phyloP scores from a whole-genome alignment of 2,888 invertebrate species.

The Drosophila quinaria region DNA sequence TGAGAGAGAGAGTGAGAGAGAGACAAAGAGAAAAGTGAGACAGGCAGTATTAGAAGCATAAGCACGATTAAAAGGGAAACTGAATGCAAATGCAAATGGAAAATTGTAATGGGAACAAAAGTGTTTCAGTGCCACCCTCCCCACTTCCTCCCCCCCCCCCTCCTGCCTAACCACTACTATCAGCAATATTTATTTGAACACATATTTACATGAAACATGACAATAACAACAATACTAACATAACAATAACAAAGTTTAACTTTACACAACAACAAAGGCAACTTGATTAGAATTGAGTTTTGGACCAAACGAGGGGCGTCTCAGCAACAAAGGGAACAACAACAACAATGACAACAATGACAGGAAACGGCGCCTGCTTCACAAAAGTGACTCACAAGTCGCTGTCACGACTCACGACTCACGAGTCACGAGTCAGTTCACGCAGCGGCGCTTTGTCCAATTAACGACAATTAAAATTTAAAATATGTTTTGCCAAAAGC shows the following conservation, averaged over 20 bases:
- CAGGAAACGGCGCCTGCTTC: slow-evolving; percentile 36
- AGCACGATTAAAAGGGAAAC: slow-evolving; percentile 9
- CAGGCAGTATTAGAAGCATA: background rate
- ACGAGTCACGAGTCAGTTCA: slow-evolving; percentile 13
- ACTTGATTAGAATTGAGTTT: slow-evolving; percentile 25
- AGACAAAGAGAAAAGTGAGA: background rate
- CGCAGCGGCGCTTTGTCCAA: slow-evolving; percentile 65
- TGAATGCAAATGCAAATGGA: slow-evolving; percentile 17
- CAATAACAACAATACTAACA: slow-evolving; percentile 14
- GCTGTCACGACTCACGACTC: slow-evolving; percentile 17
- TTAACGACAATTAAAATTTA: slow-evolving; percentile 66
- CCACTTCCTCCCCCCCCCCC: background rate
- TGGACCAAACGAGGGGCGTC: slow-evolving; percentile 35
- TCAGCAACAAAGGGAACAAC: slow-evolving; percentile 14
- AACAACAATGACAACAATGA: slow-evolving; percentile 31
- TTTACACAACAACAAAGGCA: slow-evolving; percentile 19
- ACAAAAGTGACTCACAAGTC: slow-evolving; percentile 31
- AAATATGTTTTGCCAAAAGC: slow-evolving; percentile 27
- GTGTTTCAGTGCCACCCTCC: slow-evolving; percentile 1
- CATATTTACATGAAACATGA: slow-evolving; percentile 9
- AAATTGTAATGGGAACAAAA: slow-evolving; percentile 31
- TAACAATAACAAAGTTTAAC: slow-evolving; percentile 20
- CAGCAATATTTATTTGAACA: slow-evolving; percentile 19
- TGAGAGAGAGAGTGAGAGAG: background rate
- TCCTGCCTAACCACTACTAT: slow-evolving; percentile 6